Conservation (phyloP, 2,888 invertebrate species). For the Drosophila paranaensis region DNA sequence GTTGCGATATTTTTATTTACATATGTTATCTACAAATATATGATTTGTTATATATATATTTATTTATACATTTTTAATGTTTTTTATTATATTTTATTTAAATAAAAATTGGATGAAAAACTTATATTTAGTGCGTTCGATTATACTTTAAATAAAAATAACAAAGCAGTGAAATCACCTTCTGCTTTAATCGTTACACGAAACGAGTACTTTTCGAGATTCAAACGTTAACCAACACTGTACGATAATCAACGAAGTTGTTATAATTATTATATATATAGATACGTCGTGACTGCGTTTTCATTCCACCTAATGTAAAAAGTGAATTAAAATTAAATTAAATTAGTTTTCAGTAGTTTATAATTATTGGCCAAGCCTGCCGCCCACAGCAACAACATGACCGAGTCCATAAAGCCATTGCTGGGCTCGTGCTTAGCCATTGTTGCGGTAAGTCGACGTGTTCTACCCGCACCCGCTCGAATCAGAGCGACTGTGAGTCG, state of each 20-base stretch:
- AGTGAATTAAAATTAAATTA: constrained; percentile 51
- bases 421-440: constrained; percentile 65
- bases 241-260: constrained; percentile 58
- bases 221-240: constrained; percentile 34
- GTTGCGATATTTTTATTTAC: neutral
- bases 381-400: constrained; percentile 50
- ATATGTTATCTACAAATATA: neutral
- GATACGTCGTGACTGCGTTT: constrained; percentile 61
- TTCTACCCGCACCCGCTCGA: constrained; percentile 52
- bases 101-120: neutral
- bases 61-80: no score
- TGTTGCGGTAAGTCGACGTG: constrained; percentile 75
- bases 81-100: neutral
- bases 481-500: constrained; percentile 9
- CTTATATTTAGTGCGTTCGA: neutral
- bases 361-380: constrained; percentile 42
- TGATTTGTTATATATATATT: neutral
- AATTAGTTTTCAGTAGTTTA: constrained; percentile 45
- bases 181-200: constrained; percentile 17
- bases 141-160: neutral
- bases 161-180: no score
- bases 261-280: constrained; percentile 59
- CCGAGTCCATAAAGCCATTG: constrained; percentile 54
- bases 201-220: constrained; percentile 3
- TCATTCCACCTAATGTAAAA: constrained; percentile 66